Conservation (phyloP, 2,113 vertebrate genomes). For the Delphinus delphis region DNA sequence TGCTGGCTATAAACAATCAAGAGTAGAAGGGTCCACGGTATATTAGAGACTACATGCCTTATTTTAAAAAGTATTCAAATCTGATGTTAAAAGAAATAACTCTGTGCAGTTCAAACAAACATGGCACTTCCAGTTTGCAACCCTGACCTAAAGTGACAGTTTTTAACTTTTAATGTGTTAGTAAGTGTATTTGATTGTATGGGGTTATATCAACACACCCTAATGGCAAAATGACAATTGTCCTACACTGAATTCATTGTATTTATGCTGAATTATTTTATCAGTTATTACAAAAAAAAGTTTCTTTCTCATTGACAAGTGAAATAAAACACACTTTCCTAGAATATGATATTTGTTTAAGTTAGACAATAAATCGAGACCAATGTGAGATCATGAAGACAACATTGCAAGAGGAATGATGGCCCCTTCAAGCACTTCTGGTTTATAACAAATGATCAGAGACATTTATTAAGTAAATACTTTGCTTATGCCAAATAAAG, state of each 20-base stretch:
- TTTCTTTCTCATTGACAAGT: not conserved
- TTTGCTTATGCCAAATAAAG: slow-evolving; percentile 57
- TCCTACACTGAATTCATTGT: not conserved
- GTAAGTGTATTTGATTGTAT: not conserved
- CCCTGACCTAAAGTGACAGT: slow-evolving; percentile 1
- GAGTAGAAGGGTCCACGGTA: not conserved
- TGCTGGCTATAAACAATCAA: not conserved
- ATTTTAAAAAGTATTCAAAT: not conserved
- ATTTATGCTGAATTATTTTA: slow-evolving; percentile 46
- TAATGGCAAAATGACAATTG: not conserved
- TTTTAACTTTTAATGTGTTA: slow-evolving; percentile 41
- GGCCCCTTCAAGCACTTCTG: not conserved
- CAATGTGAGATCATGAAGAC: not conserved
- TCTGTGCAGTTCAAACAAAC: not conserved
- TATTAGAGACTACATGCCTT: not conserved
- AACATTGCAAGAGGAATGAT: not conserved
- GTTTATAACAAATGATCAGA: slow-evolving; percentile 29
- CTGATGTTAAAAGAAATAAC: not conserved
- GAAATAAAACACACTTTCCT: not conserved
- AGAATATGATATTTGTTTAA: slow-evolving; percentile 17
- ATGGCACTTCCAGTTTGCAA: not conserved
- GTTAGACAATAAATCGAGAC: not conserved
- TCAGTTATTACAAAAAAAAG: not conserved
- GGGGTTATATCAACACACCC: not conserved
- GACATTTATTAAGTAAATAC: not conserved